phyloP scores from a whole-genome alignment of 1,140 invertebrate species.

The Drosophila tsacasi region DNA sequence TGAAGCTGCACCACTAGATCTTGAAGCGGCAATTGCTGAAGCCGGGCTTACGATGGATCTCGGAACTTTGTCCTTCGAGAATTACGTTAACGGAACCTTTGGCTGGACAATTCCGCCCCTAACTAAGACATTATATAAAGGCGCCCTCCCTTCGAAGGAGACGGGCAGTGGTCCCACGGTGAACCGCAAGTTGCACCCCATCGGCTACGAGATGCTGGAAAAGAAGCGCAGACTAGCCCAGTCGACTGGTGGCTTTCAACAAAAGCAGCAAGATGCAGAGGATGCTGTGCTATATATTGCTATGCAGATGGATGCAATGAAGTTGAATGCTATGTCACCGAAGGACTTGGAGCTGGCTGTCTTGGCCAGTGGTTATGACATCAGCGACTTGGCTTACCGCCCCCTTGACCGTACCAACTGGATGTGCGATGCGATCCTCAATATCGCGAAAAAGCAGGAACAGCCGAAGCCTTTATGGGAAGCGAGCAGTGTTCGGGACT shows the following conservation, averaged over 20 bases:
- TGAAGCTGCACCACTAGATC: no score
- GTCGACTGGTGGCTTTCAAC: background rate
- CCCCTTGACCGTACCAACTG: fast-evolving
- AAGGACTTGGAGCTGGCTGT: background rate
- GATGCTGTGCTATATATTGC: background rate
- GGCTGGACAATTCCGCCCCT: background rate
- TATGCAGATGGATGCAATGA: background rate
- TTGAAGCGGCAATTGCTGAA: background rate
- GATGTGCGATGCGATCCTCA: background rate
- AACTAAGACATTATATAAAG: background rate
- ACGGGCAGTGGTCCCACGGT: background rate
- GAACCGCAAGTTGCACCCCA: background rate
- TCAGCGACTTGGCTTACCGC: background rate
- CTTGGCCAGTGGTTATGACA: background rate
- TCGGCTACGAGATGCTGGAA: constrained; percentile 7
- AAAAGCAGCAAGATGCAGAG: background rate
- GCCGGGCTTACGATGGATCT: background rate
- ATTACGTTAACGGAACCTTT: background rate
- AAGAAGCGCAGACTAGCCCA: background rate
- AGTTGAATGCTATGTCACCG: background rate
- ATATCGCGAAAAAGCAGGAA: background rate
- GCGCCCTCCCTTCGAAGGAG: no score
- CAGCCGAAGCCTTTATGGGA: background rate
- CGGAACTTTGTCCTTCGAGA: background rate
- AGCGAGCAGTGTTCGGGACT: no score